Evolutionary conservation across 2,113 vertebrate species (phyloP), one percentile per base, ranked within the genome.

Genomic region (Xiphophorus hellerii): DNA sequence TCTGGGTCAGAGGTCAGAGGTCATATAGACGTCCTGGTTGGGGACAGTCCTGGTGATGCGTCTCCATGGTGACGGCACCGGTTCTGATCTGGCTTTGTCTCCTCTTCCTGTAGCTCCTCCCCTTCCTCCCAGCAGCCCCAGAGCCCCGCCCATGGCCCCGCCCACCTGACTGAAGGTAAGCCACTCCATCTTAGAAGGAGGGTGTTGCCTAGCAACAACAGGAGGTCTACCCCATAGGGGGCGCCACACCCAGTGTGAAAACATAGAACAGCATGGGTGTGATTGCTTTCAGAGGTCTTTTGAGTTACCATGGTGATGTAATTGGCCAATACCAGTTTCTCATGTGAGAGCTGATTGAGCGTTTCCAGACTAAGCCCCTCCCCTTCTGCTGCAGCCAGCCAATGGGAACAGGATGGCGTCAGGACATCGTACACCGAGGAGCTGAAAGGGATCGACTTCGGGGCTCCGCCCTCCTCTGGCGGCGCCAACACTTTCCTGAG

Each of bases 381-480:
- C 62, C 80, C 33, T 54, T 73, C 3, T 64, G 37, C 80, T 80
- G 37, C 75, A 92, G 89, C 27, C 33, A 82, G 60, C 67, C 88
- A 78, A 35, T 75, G 68, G 37, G 77, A 77, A 54, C 77, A 68
- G 37, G 75, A 61, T 13, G 58, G 71, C 6, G 74, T 77, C 39
- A 80, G 63, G 48, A 76, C 75, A 60, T 94, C 94, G 0, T 94
- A 94, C 80, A 73, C 85, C 0, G 93, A 95, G 70, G 94, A 94
- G 30, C 89, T 95, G 54, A 73, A 87, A 64, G 93, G 92, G 14
- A 94, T 95, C 7, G 86, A 91, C 27, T 95, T 95, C 74, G 87
- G 81, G 9, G 71, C 69, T 5, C 66, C 83, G 10, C 15, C 60
- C 17, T 27, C 73, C 15, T 62, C 77, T 8, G 48, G 58, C 77